Base-by-base conservation (phyloP, 2,888 invertebrate genomes). In the Drosophila pegasa region DNA sequence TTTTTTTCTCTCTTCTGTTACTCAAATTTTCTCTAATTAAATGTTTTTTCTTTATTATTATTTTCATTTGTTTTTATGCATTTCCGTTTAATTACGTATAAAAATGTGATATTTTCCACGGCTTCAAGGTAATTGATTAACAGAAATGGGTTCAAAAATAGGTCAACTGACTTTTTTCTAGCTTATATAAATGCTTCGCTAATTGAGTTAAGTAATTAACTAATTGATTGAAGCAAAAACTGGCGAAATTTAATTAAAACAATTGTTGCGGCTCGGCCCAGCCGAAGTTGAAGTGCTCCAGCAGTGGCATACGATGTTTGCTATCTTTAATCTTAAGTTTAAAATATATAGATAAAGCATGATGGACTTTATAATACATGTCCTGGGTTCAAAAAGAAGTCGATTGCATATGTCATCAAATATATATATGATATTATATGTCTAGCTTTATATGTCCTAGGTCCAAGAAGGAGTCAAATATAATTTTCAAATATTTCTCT, bases 21-120 rank as follows among this genome's bases (percentile, higher is more conserved):
- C 59, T 61, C 29, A 47, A 48, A 51, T 57, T 56, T 51, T 37
- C 37, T 71, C 54, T 51, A 59, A 69, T 61, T 48, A 55, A 58
- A 45, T 63, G 38, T 64, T 65, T 58, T 54, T 6, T 7, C 37
- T 51, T 33, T 37, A 48, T 48, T 38, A n/a, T 7, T 14, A 12
- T 27, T 29, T 16, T 2, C 10, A 37, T 54, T 14, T 20, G n/a
- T 59, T 45, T 74, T 54, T 55, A 22, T 59, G 22, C 8, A 20
- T 60, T 57, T 62, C 16, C 38, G 48, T 73, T 75, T 31, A 59
- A 61, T 67, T 59, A 56, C 57, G 37, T 37, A 64, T 48, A 63
- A 63, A 40, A 83, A 75, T 70, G 81, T 81, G 81, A 83, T 82
- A 86, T 83, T 78, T 83, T 72, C 78, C 80, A 74, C 62, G 68